These are phyloP conservation scores for Microplitis demolitor DNA, from an alignment of 1,140 invertebrate species.

Conservation along the genomic window DNA sequence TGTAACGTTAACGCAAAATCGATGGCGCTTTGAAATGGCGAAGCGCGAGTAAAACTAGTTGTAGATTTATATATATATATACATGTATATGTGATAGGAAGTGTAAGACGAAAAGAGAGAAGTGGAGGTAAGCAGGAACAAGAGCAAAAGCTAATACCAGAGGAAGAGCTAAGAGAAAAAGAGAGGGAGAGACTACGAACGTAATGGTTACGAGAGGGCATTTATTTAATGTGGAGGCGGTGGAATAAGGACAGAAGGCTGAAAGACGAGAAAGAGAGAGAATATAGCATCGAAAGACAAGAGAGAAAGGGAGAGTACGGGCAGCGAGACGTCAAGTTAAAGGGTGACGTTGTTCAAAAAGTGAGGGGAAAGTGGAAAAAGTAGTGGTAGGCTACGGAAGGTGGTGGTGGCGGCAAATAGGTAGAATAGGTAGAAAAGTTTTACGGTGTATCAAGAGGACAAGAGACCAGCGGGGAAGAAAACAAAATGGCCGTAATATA, in stretches of 20 bases:
- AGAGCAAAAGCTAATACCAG: neutral
- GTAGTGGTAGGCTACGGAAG: neutral
- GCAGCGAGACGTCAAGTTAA: no score
- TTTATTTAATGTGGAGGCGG: constrained; percentile 28
- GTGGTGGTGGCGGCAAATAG: neutral
- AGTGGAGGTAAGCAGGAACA: neutral
- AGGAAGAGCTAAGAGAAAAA: neutral
- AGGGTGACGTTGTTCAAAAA: neutral
- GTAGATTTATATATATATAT: neutral
- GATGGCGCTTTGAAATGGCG: constrained; percentile 27
- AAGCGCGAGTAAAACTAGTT: constrained; percentile 33
- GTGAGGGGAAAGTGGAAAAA: constrained; percentile 3
- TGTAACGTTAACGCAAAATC: constrained; percentile 32
- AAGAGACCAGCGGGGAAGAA: constrained; percentile 6
- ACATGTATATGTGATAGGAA: neutral
- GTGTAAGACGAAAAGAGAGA: constrained; percentile 1
- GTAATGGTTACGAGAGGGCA: constrained; percentile 28
- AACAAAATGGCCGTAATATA: constrained; percentile 50
- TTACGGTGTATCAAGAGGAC: constrained; percentile 7
- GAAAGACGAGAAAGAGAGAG: constrained; percentile 2
- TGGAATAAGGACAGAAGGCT: constrained; percentile 7
- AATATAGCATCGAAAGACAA: neutral
- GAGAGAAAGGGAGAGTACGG: neutral
- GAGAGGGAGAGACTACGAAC: constrained; percentile 10
- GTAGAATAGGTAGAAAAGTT: neutral